phyloP scores from a whole-genome alignment of 92 coral and sea anemone species.

The Siderastrea siderea region DNA sequence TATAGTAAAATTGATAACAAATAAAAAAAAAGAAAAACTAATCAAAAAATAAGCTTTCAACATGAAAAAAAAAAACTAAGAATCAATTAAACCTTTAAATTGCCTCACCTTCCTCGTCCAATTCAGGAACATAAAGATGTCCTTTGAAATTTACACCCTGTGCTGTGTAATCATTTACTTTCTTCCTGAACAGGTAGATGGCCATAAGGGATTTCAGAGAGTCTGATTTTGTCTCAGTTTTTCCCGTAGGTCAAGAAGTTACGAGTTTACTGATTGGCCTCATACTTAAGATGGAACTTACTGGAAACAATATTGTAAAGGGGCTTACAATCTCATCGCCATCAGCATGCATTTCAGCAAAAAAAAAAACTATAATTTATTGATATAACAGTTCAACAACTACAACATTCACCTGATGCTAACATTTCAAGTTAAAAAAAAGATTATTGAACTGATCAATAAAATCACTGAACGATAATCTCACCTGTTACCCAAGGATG shows the following conservation, averaged over 20 bases:
- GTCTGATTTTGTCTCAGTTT: constrained; percentile 63
- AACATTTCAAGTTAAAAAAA: not conserved
- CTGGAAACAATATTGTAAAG: no score
- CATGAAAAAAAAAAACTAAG: no score
- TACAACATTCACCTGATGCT: no score
- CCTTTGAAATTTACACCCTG: constrained; percentile 64
- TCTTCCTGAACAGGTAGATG: constrained; percentile 45
- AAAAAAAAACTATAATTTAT: no score
- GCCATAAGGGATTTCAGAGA: constrained; percentile 82
- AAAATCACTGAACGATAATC: not conserved
- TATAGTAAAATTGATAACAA: no score
- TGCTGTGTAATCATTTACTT: constrained; percentile 27
- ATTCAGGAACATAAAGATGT: constrained; percentile 73
- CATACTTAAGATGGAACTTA: no score
- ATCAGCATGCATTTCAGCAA: no score
- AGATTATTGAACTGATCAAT: not conserved
- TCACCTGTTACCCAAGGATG: constrained; percentile 71
- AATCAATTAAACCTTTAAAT: no score
- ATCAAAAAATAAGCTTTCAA: no score
- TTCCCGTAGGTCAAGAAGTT: constrained; percentile 40
- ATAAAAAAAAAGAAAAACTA: no score
- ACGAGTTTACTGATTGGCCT: not conserved
- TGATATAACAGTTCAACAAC: no score
- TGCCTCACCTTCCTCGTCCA: constrained; percentile 26
- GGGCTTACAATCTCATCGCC: no score